A percentile compares a stretch with the other conserved stretches of the same genome.
These are phyloP conservation scores for Lagodon rhomboides DNA, from an alignment of 2,797 vertebrate genomes.

Conservation along the genomic window DNA sequence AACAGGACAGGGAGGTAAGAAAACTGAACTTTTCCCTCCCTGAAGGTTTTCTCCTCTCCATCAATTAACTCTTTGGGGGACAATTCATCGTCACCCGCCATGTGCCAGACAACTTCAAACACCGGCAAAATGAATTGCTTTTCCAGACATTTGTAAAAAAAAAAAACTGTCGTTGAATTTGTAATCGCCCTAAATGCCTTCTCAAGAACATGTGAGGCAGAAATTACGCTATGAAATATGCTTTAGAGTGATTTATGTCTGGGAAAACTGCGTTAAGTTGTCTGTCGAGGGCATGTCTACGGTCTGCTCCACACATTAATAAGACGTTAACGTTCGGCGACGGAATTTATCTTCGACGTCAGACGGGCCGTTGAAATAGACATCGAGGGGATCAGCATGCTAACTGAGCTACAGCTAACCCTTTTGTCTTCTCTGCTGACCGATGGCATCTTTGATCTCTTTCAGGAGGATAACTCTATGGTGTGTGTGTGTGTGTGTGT, in stretches of 20 bases:
- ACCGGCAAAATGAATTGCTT: conserved; percentile 73
- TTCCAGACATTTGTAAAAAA: conserved; percentile 77
- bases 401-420: conserved; percentile 67
- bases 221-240: conserved; percentile 26
- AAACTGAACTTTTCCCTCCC: conserved; percentile 84
- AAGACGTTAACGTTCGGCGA: conserved; percentile 62
- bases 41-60: conserved; percentile 80
- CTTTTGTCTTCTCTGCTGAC: conserved; percentile 75
- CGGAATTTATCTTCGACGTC: conserved; percentile 63
- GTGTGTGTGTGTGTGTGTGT: conserved; percentile 1
- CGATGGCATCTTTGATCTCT: conserved; percentile 85
- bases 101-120: conserved; percentile 81
- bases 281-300: conserved; percentile 41
- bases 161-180: conserved; percentile 45
- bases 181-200: conserved; percentile 43
- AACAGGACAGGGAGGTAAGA: conserved; percentile 85
- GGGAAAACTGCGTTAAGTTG: conserved; percentile 33
- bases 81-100: conserved; percentile 82
- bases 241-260: conserved; percentile 54
- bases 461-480: conserved; percentile 59
- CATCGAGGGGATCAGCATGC: conserved; percentile 64
- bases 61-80: conserved; percentile 90
- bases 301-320: conserved; percentile 62
- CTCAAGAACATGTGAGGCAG: conserved; percentile 17
- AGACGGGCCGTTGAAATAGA: conserved; percentile 74